These are phyloP conservation scores for Drosophila neotestacea DNA, from an alignment of 2,888 invertebrate species.

Conservation along the genomic window DNA sequence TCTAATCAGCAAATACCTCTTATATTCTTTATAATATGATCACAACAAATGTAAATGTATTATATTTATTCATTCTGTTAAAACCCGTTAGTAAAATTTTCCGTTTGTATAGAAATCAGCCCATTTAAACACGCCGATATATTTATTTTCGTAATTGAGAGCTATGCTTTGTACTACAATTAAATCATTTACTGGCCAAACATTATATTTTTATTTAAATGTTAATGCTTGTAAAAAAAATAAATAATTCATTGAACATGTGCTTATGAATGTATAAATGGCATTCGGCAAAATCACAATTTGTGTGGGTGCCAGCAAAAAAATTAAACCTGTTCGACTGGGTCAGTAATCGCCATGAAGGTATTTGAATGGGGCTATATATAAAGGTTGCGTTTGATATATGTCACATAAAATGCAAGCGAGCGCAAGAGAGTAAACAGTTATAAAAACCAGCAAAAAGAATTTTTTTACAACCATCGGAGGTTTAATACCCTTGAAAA, in stretches of 20 bases:
- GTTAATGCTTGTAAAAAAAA: background rate
- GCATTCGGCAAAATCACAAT: conserved; percentile 11
- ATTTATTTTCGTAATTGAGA: conserved; percentile 1
- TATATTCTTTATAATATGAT: too few species aligned
- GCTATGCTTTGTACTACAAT: background rate
- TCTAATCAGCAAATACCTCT: too few species aligned
- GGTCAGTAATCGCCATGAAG: conserved; percentile 5
- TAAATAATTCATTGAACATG: conserved; percentile 14
- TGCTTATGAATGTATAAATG: conserved; percentile 22
- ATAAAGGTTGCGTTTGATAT: conserved; percentile 34
- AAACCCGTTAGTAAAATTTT: background rate
- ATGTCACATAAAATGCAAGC: conserved; percentile 31
- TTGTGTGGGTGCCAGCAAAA: conserved; percentile 19
- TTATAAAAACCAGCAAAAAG: background rate
- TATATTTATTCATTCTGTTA: background rate
- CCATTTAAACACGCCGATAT: background rate
- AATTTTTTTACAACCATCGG: background rate
- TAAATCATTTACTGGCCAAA: conserved; percentile 15
- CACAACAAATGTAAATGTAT: background rate
- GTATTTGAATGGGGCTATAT: conserved; percentile 10
- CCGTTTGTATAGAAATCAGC: background rate
- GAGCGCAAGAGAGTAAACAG: conserved; percentile 8
- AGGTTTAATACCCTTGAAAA: conserved; percentile 6
- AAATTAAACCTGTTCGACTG: conserved; percentile 12
- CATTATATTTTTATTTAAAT: background rate